Evolutionary conservation across 1,140 invertebrate species (phyloP), one percentile per base, ranked within the genome.

Genomic region (Drosophila nebulosa): DNA sequence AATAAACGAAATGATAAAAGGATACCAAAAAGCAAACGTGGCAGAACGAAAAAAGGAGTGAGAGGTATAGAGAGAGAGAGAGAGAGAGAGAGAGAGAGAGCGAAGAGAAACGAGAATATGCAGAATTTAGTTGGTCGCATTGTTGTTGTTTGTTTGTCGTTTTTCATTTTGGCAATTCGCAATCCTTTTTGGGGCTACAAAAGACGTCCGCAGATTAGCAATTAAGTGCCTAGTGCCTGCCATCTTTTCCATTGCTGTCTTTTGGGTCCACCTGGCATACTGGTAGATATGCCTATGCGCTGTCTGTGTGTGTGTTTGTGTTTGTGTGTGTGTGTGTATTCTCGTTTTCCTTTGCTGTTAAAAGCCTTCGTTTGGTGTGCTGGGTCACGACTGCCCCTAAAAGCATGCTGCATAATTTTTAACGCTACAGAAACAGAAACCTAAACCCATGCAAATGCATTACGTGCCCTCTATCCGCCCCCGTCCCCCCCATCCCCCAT

Each of bases 401-500:
- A 75, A 62, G 71, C 58, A 39, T 67, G 71, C 52, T 74, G 72
- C 72, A 74, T 68, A 57, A 74, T 74, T 74, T 39, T 42, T n/a
- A 21, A 52, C 60, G 57, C 69, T 64, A 68, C 16, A 42, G 39
- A 42, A 26, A 42, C 32, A 57, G 55, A 70, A 26, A 74, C 14
- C 24, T 18, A 46, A 46, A 58, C 10, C 64, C 73, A 58, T 70
- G 73, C 72, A 70, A 69, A 76, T 76, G 73, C 74, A 76, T 50
- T 76, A 76, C 73, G 59, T 76, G 74, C 52, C 59, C 56, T 61
- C 18, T 67, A n/a, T 60, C 22, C 51, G 42, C 4, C n/a, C 36
- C n/a, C n/a, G n/a, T n/a, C n/a, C n/a, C n/a, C n/a, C n/a, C n/a
- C n/a, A n/a, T n/a, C n/a, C n/a, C n/a, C n/a, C n/a, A n/a, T n/a